These are phyloP conservation scores for Salvelinus sp. DNA, from an alignment of 2,113 vertebrate genomes.

Conservation along the genomic window DNA sequence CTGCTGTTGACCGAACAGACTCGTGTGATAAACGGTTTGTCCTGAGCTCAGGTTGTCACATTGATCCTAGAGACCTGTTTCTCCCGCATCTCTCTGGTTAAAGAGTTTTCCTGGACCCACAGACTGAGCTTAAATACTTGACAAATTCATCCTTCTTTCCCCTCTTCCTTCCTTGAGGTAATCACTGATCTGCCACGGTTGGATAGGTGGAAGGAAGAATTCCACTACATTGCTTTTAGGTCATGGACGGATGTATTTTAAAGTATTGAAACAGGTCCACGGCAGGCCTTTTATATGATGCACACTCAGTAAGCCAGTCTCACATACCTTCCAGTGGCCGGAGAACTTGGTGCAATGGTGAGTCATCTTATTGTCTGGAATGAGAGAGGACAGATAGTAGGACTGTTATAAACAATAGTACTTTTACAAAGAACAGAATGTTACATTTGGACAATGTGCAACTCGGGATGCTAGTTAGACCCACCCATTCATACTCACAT, in stretches of 20 bases:
- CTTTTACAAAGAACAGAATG: not conserved
- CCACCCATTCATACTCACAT: not conserved
- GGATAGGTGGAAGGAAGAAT: no score
- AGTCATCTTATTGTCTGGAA: constrained; percentile 79
- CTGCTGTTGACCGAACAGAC: not conserved
- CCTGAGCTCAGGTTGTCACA: not conserved
- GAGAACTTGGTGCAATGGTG: constrained; percentile 86
- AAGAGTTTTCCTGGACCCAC: not conserved
- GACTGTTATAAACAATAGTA: not conserved
- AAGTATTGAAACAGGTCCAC: not conserved
- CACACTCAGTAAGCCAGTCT: constrained; percentile 37
- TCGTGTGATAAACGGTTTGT: not conserved
- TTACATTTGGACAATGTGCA: not conserved
- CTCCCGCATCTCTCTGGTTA: not conserved
- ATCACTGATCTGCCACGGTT: no score
- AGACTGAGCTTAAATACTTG: no score
- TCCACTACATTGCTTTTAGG: no score
- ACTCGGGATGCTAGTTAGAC: not conserved
- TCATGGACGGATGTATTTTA: not conserved
- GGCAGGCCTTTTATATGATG: not conserved
- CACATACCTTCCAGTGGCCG: constrained; percentile 85
- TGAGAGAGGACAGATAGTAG: constrained; percentile 19
- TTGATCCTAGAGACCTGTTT: not conserved
- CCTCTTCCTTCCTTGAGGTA: not conserved
- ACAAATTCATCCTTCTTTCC: no score